A percentile compares a stretch with the other conserved stretches of the same genome.
Conservation (phyloP, 2,113 vertebrate species). For the Phalacrocorax pelagicus region DNA sequence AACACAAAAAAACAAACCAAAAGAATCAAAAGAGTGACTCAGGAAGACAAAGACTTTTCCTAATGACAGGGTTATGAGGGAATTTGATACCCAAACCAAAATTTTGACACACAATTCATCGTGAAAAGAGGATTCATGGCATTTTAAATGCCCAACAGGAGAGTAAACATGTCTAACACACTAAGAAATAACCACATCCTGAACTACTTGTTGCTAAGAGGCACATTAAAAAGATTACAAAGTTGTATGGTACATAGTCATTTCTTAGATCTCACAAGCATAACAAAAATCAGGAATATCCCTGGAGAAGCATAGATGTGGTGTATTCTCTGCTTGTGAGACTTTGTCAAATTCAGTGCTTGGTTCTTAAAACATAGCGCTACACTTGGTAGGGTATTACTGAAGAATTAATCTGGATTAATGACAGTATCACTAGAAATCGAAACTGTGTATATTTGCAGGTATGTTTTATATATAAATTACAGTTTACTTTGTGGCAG, state of each 20-base stretch:
- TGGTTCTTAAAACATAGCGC: neutral
- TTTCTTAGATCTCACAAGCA: neutral
- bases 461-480: neutral
- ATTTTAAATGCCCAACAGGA: constrained; percentile 17
- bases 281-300: neutral
- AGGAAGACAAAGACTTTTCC: constrained; percentile 6
- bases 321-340: neutral
- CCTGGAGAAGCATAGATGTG: neutral
- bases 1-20: neutral
- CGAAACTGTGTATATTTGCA: neutral
- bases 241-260: neutral
- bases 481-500: neutral
- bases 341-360: neutral
- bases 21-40: neutral
- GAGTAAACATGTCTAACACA: neutral
- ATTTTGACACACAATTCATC: neutral
- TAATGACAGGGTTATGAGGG: constrained; percentile 4
- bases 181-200: neutral
- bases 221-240: neutral
- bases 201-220: neutral
- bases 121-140: constrained; percentile 13
- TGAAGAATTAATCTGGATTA: neutral
- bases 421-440: neutral
- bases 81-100: constrained; percentile 49
- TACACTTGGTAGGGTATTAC: neutral